phyloP scores from a whole-genome alignment of 2,888 invertebrate species.

The Odiellus spinosus region DNA sequence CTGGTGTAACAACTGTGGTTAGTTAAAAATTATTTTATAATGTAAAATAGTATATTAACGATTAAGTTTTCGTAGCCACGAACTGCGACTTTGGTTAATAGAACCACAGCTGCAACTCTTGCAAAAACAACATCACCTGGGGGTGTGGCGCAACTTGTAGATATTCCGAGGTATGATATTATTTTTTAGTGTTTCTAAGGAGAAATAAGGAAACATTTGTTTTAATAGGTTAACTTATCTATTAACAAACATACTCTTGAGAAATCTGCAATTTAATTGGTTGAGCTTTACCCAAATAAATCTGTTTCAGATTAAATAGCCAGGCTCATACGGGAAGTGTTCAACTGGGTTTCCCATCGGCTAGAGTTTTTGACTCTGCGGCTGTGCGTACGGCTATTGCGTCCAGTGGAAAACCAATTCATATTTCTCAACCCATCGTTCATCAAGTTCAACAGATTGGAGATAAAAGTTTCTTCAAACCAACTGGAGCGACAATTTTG shows the following conservation, averaged over 20 bases:
- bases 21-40: too few relatives aligned
- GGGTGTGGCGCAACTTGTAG: slow-evolving; percentile 12
- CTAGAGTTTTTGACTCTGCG: neutral
- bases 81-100: slow-evolving; percentile 12
- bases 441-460: slow-evolving; percentile 15
- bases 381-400: neutral
- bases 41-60: too few relatives aligned
- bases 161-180: slow-evolving; percentile 13
- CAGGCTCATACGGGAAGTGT: too few relatives aligned
- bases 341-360: too few relatives aligned
- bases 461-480: neutral
- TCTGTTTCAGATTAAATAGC: too few relatives aligned
- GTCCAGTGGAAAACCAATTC: slow-evolving; percentile 9
- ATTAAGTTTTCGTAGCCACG: slow-evolving; percentile 11
- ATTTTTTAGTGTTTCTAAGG: neutral
- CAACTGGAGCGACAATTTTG: too few relatives aligned
- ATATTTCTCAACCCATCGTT: slow-evolving; percentile 15
- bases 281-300: too few relatives aligned
- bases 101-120: slow-evolving; percentile 13
- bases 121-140: slow-evolving; percentile 2
- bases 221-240: too few relatives aligned
- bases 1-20: too few relatives aligned
- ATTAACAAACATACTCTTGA: too few relatives aligned
- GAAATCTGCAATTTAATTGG: too few relatives aligned
- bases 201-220: too few relatives aligned